Percentiles rank a stretch among this genome's conserved stretches.
Evolutionary conservation across 2,113 vertebrate species (phyloP).

Genomic region (Corynorhinus townsendii): DNA sequence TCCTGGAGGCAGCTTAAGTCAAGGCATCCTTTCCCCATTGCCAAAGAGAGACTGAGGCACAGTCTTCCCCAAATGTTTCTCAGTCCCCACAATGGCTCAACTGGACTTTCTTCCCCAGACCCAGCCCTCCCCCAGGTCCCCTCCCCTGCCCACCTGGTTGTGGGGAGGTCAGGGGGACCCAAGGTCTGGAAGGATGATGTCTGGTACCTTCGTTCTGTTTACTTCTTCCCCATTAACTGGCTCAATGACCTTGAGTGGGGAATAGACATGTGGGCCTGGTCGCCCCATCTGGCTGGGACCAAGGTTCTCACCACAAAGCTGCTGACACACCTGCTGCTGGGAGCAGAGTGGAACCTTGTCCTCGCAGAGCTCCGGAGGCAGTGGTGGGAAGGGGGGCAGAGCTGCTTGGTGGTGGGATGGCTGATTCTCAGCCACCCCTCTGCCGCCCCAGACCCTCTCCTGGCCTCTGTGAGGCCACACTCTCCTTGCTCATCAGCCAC

Average conservation of each 20-base stretch:
- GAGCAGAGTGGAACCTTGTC: background rate
- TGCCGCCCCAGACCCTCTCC: background rate
- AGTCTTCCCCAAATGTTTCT: background rate
- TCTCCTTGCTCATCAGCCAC: background rate
- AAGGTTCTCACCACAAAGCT: background rate
- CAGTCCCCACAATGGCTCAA: background rate
- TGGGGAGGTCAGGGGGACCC: background rate
- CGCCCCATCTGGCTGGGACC: constrained; percentile 58
- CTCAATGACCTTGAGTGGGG: constrained; percentile 57
- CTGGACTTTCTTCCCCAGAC: background rate
- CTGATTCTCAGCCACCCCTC: background rate
- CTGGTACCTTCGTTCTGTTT: background rate
- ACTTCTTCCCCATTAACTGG: background rate
- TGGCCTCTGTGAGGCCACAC: background rate
- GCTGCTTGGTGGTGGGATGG: background rate
- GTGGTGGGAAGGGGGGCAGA: too few species aligned
- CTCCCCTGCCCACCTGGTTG: background rate
- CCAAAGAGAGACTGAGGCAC: background rate
- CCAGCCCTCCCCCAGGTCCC: too few species aligned
- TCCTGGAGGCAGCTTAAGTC: background rate
- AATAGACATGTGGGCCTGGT: background rate
- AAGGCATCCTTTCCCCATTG: background rate
- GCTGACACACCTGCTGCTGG: constrained; percentile 44
- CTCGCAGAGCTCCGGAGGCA: background rate
- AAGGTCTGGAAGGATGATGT: background rate